Conservation (phyloP, 2,888 invertebrate genomes). For the Aphidoletes aphidimyza region DNA sequence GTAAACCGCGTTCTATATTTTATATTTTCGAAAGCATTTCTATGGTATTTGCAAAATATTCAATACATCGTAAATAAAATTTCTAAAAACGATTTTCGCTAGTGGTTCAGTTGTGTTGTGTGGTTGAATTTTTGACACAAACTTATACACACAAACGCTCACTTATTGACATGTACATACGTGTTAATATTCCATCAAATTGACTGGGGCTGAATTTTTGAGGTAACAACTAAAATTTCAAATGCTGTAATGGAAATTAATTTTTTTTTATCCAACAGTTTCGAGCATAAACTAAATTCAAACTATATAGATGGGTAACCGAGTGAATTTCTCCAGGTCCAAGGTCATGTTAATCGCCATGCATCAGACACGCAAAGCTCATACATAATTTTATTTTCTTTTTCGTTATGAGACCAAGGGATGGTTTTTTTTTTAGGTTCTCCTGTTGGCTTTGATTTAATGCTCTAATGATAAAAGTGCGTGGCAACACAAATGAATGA, state of each 20-base stretch:
- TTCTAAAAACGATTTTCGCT: too few species aligned
- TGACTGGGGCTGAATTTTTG: not conserved
- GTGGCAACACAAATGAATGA: constrained; percentile 2
- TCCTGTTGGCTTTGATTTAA: not conserved
- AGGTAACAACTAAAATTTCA: not conserved
- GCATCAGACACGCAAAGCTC: not conserved
- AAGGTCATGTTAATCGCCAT: constrained; percentile 10
- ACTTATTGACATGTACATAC: too few species aligned
- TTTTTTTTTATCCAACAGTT: constrained; percentile 1
- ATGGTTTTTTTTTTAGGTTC: not conserved
- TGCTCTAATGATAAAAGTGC: constrained; percentile 45
- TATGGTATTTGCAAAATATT: too few species aligned
- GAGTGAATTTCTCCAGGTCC: not conserved
- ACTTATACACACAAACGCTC: too few species aligned
- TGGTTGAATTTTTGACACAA: too few species aligned
- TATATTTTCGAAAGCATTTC: too few species aligned
- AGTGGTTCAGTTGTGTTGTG: too few species aligned
- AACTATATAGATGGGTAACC: not conserved
- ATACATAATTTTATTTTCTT: not conserved
- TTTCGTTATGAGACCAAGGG: not conserved
- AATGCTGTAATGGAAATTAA: too few species aligned
- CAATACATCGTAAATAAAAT: too few species aligned
- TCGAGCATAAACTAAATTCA: not conserved
- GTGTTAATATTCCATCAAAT: too few species aligned
- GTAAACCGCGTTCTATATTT: too few species aligned